Evolutionary conservation across 2,888 invertebrate genomes (phyloP).

Genomic region (Pemphredon lugubris): DNA sequence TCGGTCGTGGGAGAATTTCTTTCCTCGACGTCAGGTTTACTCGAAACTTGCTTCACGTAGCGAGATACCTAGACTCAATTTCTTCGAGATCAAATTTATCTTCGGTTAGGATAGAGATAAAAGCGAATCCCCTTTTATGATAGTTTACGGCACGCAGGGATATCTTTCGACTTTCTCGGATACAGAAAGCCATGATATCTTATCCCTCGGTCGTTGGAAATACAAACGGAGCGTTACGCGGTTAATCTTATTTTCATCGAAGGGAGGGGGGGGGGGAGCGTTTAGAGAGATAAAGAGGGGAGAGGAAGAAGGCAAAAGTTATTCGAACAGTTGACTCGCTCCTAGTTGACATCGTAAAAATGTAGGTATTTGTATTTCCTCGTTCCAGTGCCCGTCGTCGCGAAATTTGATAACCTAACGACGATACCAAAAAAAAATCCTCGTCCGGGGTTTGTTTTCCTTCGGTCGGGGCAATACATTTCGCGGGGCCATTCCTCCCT

Average conservation of each 20-base stretch:
- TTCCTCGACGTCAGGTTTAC: not conserved
- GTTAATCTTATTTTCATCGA: not conserved
- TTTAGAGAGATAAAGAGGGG: too few relatives aligned
- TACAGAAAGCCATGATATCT: not conserved
- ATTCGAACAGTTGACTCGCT: too few relatives aligned
- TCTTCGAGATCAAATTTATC: conserved; percentile 6
- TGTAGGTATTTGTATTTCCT: too few relatives aligned
- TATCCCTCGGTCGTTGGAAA: conserved; percentile 4
- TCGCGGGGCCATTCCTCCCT: not conserved
- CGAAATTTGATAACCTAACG: not conserved
- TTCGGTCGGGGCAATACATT: not conserved
- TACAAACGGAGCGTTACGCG: not conserved
- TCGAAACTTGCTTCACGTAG: too few relatives aligned
- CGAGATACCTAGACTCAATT: not conserved
- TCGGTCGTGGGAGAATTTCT: too few relatives aligned
- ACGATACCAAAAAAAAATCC: too few relatives aligned
- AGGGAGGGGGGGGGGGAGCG: too few relatives aligned
- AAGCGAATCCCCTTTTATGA: conserved; percentile 11
- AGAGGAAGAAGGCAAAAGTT: too few relatives aligned
- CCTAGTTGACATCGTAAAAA: too few relatives aligned
- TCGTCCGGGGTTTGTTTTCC: too few relatives aligned
- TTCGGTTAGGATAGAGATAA: conserved; percentile 3
- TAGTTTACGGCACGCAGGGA: conserved; percentile 3
- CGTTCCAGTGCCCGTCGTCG: not conserved
- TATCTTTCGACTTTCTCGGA: not conserved